A percentile compares a stretch with the other conserved stretches of the same genome.
Evolutionary conservation across 2,888 invertebrate genomes (phyloP).

Genomic region (Nemoura dubitans): DNA sequence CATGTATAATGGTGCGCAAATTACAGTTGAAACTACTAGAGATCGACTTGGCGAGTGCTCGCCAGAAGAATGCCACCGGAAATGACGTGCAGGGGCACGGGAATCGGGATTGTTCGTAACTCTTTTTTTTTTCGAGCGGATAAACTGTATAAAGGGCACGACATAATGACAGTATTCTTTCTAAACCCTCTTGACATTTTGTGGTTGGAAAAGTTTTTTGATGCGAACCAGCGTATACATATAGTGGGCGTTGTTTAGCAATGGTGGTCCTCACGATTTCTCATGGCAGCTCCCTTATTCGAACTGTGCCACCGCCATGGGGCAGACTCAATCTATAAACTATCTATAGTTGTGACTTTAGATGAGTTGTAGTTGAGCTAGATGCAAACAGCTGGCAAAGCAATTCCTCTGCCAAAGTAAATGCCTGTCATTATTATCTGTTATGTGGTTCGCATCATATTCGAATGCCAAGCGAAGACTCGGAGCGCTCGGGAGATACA

Average conservation of each 20-base stretch:
- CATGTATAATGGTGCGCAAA: constrained; percentile 44
- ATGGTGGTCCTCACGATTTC: neutral
- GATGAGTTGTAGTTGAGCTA: constrained; percentile 32
- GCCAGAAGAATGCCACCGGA: constrained; percentile 42
- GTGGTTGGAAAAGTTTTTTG: constrained; percentile 24
- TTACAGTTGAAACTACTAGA: constrained; percentile 40
- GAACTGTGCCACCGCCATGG: neutral
- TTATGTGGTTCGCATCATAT: constrained; percentile 37
- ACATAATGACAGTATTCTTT: constrained; percentile 35
- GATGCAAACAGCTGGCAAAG: constrained; percentile 46
- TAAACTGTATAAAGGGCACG: constrained; percentile 8
- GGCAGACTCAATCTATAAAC: constrained; percentile 33
- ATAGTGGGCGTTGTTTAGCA: neutral
- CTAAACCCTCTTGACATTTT: constrained; percentile 36
- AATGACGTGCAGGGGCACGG: constrained; percentile 43
- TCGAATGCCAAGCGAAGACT: neutral
- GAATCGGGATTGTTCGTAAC: constrained; percentile 31
- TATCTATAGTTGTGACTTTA: constrained; percentile 37
- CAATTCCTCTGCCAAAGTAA: constrained; percentile 46
- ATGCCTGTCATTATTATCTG: constrained; percentile 41
- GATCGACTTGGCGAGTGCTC: constrained; percentile 23
- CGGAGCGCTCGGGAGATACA: neutral
- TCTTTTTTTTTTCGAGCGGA: neutral
- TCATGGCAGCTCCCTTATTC: too few species aligned
- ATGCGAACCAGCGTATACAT: neutral